A percentile compares a stretch with the other conserved stretches of the same genome.
phyloP scores from a whole-genome alignment of 2,797 vertebrate genomes.

The Thamnophis elegans region DNA sequence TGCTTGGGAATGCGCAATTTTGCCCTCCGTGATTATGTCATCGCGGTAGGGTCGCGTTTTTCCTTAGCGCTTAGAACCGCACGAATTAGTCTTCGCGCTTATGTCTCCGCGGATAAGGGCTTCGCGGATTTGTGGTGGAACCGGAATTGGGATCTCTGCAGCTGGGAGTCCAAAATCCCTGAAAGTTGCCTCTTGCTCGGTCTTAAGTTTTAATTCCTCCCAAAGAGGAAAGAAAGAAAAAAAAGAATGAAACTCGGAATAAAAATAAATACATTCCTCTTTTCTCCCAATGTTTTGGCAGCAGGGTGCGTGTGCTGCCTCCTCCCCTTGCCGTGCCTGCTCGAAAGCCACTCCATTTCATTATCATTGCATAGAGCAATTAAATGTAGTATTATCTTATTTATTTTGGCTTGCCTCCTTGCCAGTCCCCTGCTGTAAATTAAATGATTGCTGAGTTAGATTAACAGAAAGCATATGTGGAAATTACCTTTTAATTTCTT shows the following conservation, averaged over 20 bases:
- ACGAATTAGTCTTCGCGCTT: no score
- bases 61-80: no score
- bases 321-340: conserved; percentile 28
- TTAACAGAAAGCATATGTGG: conserved; percentile 66
- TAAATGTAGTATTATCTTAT: conserved; percentile 68
- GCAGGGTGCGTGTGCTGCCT: conserved; percentile 26
- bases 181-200: conserved; percentile 3
- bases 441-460: conserved; percentile 63
- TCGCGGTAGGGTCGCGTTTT: no score
- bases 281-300: not conserved
- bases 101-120: no score
- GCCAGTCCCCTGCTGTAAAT: conserved; percentile 64
- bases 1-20: no score
- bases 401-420: conserved; percentile 69
- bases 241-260: not conserved
- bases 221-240: conserved; percentile 1
- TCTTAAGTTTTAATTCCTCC: not conserved
- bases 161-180: not conserved
- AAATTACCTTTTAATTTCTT: conserved; percentile 79
- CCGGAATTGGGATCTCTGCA: no score
- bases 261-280: not conserved
- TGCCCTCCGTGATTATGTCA: no score
- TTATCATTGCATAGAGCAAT: conserved; percentile 42
- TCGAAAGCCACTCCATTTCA: conserved; percentile 34
- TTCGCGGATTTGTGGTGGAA: no score